Conservation (phyloP, 2,888 invertebrate species). For the Ptilodon capucinus region DNA sequence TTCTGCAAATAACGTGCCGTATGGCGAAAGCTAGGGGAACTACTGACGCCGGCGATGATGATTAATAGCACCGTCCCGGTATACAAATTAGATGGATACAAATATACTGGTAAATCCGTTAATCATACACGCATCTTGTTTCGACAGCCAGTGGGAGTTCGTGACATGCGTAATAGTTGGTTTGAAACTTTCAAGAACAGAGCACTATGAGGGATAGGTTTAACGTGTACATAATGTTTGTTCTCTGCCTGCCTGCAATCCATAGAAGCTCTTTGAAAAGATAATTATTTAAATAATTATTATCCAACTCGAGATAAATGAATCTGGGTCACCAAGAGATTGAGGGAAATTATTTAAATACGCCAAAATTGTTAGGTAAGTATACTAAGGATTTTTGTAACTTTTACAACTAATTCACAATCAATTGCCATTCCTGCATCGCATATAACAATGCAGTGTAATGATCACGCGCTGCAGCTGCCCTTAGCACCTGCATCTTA, state of each 20-base stretch:
- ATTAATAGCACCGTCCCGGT: slow-evolving; percentile 15
- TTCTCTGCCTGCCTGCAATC: too few species aligned
- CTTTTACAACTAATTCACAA: slow-evolving; percentile 7
- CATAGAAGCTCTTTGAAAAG: too few species aligned
- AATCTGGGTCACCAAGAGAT: too few species aligned
- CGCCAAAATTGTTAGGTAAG: too few species aligned
- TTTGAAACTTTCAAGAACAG: not conserved
- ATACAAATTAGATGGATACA: slow-evolving; percentile 1
- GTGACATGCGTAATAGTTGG: not conserved
- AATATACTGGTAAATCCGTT: not conserved
- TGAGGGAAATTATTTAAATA: too few species aligned
- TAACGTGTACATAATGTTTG: too few species aligned
- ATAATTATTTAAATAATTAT: too few species aligned
- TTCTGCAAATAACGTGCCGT: slow-evolving; percentile 22
- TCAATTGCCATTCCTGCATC: slow-evolving; percentile 21
- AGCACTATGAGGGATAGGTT: not conserved
- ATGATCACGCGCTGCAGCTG: slow-evolving; percentile 43
- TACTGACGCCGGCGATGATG: slow-evolving; percentile 14
- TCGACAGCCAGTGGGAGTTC: not conserved
- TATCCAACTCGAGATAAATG: too few species aligned
- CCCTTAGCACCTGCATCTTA: slow-evolving; percentile 49
- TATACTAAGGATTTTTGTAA: not conserved
- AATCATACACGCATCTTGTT: slow-evolving; percentile 1
- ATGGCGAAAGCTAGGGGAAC: slow-evolving; percentile 9
- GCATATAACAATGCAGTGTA: slow-evolving; percentile 24